Evolutionary conservation across 2,113 vertebrate genomes (phyloP).

Genomic region (Pavo muticus): DNA sequence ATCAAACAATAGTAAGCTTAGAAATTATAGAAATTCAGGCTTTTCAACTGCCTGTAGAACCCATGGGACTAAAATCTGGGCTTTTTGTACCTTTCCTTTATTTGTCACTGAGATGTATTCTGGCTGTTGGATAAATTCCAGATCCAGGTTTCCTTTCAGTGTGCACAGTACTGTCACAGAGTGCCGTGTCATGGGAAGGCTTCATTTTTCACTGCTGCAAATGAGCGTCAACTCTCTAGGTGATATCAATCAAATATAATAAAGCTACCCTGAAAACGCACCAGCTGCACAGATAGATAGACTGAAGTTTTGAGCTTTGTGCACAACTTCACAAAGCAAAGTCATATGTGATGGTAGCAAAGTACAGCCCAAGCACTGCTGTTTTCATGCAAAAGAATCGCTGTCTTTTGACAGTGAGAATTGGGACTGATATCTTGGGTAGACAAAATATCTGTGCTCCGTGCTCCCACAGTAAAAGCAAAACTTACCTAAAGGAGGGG

Average conservation of each 20-base stretch:
- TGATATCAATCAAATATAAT: neutral
- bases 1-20: neutral
- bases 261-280: neutral
- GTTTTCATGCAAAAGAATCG: neutral
- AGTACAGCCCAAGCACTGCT: neutral
- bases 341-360: neutral
- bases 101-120: neutral
- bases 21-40: neutral
- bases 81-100: neutral
- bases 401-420: neutral
- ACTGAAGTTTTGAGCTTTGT: neutral
- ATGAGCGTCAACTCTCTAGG: neutral
- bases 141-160: neutral
- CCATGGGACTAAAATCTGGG: neutral
- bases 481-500: neutral
- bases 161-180: neutral
- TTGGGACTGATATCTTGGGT: neutral
- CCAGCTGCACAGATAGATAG: neutral
- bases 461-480: neutral
- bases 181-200: neutral
- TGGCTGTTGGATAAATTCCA: neutral
- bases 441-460: neutral
- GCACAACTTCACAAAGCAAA: neutral
- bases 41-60: neutral
- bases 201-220: neutral